A percentile compares a stretch with the other conserved stretches of the same genome.
Conservation (phyloP, 2,888 invertebrate species). For the Cantharis flavilabris region DNA sequence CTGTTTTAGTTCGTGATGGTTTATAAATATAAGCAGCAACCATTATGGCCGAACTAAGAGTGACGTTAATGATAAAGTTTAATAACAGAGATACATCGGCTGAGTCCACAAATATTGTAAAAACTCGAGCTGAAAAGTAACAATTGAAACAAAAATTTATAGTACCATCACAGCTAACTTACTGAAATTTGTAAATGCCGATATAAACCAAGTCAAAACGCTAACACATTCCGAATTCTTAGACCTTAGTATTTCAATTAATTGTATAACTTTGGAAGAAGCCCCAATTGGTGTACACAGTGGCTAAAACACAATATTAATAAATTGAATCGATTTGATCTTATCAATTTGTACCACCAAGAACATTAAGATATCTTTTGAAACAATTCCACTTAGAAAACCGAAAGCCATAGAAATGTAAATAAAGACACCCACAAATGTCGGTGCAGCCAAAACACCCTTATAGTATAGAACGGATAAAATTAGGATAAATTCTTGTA, state of each 20-base stretch:
- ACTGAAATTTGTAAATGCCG: constrained; percentile 81
- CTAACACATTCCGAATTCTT: constrained; percentile 80
- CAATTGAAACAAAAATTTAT: constrained; percentile 10
- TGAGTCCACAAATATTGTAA: constrained; percentile 80
- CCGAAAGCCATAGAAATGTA: constrained; percentile 56
- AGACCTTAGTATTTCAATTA: constrained; percentile 71
- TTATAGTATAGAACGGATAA: constrained; percentile 73
- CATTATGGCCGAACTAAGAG: constrained; percentile 73
- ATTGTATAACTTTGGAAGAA: constrained; percentile 80
- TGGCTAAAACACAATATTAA: constrained; percentile 58
- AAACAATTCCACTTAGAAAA: constrained; percentile 56
- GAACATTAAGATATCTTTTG: constrained; percentile 61
- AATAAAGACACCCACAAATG: constrained; percentile 51
- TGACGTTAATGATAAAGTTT: constrained; percentile 74
- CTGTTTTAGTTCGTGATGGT: neutral
- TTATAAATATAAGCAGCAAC: constrained; percentile 71
- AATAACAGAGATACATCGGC: constrained; percentile 71
- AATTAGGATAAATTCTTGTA: constrained; percentile 76
- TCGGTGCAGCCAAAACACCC: constrained; percentile 57
- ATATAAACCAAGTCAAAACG: constrained; percentile 79
- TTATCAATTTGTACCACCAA: constrained; percentile 64
- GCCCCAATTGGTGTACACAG: constrained; percentile 80
- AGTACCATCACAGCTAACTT: constrained; percentile 52
- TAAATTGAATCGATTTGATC: neutral
- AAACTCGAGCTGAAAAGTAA: constrained; percentile 71